Evolutionary conservation across 2,888 invertebrate genomes (phyloP).

Genomic region (Pseudanteris insignis): DNA sequence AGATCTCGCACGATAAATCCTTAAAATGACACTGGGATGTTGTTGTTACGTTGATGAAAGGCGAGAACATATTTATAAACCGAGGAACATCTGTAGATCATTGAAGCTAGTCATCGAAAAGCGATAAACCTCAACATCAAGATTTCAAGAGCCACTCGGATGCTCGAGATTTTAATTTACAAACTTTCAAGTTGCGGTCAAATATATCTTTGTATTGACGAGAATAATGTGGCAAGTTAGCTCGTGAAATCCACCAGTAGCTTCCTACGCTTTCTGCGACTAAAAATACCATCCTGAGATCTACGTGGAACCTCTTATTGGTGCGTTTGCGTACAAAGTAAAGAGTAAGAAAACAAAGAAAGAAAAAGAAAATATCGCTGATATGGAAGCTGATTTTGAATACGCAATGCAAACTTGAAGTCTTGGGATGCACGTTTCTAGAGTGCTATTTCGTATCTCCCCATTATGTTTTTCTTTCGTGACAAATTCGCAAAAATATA

Average conservation of each 20-base stretch:
- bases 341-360: too few relatives aligned
- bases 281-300: constrained; percentile 29
- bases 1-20: too few relatives aligned
- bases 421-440: too few relatives aligned
- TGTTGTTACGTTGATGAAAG: constrained; percentile 5
- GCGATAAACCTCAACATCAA: constrained; percentile 23
- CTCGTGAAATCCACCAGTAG: constrained; percentile 9
- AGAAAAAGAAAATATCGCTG: too few relatives aligned
- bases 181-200: constrained; percentile 1
- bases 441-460: too few relatives aligned
- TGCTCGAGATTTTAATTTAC: constrained; percentile 17
- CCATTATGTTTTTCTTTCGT: too few relatives aligned
- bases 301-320: neutral
- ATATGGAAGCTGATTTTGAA: too few relatives aligned
- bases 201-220: constrained; percentile 14
- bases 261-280: constrained; percentile 10
- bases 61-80: constrained; percentile 15
- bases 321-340: too few relatives aligned
- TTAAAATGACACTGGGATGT: constrained; percentile 4
- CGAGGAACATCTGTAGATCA: constrained; percentile 19
- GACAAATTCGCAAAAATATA: too few relatives aligned
- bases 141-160: constrained; percentile 19
- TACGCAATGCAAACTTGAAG: too few relatives aligned
- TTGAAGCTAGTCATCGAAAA: constrained; percentile 19
- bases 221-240: constrained; percentile 17